A percentile compares a stretch with the other conserved stretches of the same genome.
These are phyloP conservation scores for Drosophila prolongata DNA, from an alignment of 2,888 invertebrate genomes.

Conservation along the genomic window DNA sequence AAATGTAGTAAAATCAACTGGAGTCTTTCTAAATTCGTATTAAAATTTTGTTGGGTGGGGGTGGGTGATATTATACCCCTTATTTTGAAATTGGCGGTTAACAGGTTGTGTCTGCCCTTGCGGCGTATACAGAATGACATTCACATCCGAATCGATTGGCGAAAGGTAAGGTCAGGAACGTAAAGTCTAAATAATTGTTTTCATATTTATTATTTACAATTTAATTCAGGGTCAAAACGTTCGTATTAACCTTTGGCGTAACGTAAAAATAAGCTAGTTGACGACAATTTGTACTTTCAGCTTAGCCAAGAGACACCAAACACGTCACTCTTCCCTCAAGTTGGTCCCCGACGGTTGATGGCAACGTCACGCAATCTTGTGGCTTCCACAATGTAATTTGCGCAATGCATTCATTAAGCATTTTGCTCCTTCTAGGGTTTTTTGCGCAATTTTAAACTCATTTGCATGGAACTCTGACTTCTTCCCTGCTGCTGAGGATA, in stretches of 20 bases:
- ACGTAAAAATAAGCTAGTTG: conserved; percentile 2
- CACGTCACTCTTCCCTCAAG: background rate
- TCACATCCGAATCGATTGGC: background rate
- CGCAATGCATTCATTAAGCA: conserved; percentile 58
- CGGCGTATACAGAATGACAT: no score
- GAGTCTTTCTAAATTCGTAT: no score
- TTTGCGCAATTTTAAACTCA: conserved; percentile 55
- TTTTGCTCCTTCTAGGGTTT: conserved; percentile 24
- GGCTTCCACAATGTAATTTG: conserved; percentile 43
- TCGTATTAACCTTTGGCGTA: conserved; percentile 19
- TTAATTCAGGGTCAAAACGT: conserved; percentile 33
- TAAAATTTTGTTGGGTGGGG: no score
- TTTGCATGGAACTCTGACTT: conserved; percentile 55
- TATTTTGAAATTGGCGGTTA: no score
- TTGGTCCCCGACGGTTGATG: conserved; percentile 1
- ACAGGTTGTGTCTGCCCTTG: no score
- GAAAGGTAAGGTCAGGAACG: background rate
- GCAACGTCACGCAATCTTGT: conserved; percentile 34
- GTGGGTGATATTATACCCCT: no score
- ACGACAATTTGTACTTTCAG: conserved; percentile 22
- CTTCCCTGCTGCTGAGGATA: conserved; percentile 37
- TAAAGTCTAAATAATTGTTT: conserved; percentile 34
- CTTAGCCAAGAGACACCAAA: conserved; percentile 18
- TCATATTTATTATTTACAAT: conserved; percentile 51
- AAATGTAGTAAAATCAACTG: no score